A percentile compares a stretch with the other conserved stretches of the same genome.
Conservation (phyloP, 2,888 invertebrate species). For the Torymus tubicola region DNA sequence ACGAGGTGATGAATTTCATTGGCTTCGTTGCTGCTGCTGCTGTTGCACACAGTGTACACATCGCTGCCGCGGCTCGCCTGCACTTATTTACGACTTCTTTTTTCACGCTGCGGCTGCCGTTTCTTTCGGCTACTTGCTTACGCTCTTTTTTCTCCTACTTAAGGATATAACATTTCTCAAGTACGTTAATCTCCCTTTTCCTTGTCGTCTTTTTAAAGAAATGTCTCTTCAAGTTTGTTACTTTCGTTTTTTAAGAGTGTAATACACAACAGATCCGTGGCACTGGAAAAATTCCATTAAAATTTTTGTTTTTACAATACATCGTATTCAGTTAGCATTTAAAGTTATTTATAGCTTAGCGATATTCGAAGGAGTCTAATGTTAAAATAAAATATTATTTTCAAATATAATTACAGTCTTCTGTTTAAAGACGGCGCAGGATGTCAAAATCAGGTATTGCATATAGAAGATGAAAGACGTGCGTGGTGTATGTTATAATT, state of each 20-base stretch:
- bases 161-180: conserved; percentile 27
- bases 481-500: no score
- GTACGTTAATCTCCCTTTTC: conserved; percentile 11
- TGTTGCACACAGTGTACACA: not conserved
- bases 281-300: not conserved
- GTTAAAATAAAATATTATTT: no score
- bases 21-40: conserved; percentile 29
- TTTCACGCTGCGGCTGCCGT: not conserved
- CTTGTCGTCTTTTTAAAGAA: conserved; percentile 10
- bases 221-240: not conserved
- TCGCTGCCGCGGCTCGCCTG: not conserved
- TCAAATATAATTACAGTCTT: no score
- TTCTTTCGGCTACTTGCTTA: conserved; percentile 35
- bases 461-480: no score
- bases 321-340: no score
- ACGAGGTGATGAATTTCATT: conserved; percentile 44
- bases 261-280: not conserved
- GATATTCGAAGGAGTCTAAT: no score
- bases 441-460: no score
- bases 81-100: not conserved
- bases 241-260: not conserved
- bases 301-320: no score
- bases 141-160: conserved; percentile 17
- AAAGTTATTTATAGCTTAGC: no score
- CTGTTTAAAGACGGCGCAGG: no score